phyloP scores from a whole-genome alignment of 2,888 invertebrate genomes.

The Halictus ligatus region DNA sequence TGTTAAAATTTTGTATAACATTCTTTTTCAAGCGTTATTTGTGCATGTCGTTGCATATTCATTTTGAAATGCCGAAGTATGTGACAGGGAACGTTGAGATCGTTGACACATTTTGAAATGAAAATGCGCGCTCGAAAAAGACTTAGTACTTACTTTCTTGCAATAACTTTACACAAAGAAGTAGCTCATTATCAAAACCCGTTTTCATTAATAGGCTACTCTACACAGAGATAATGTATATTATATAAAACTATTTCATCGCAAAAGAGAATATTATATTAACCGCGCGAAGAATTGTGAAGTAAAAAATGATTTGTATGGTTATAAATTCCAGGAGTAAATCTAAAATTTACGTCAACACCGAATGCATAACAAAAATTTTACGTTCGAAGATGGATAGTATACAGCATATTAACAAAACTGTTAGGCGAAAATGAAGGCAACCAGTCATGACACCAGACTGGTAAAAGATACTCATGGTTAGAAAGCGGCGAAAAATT shows the following conservation, averaged over 20 bases:
- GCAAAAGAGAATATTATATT: not conserved
- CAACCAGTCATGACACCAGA: not conserved
- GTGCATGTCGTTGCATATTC: not conserved
- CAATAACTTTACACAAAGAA: not conserved
- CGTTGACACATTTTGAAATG: slow-evolving; percentile 39
- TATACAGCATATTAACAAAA: not conserved
- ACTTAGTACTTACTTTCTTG: not conserved
- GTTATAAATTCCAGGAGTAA: not conserved
- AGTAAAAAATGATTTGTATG: not conserved
- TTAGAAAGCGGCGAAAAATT: not conserved
- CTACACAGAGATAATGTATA: not conserved
- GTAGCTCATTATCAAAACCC: not conserved
- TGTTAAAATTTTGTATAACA: slow-evolving; percentile 5
- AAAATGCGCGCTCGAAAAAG: slow-evolving; percentile 21
- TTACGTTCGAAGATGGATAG: too few species aligned
- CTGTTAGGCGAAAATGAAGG: not conserved
- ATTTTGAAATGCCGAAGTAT: slow-evolving; percentile 13
- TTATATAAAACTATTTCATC: not conserved
- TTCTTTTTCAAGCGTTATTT: not conserved
- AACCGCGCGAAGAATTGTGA: not conserved
- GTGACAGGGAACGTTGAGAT: slow-evolving; percentile 17
- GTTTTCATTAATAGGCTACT: not conserved
- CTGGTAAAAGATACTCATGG: not conserved
- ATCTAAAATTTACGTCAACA: not conserved
- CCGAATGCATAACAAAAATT: too few species aligned